Conservation (phyloP, 2,888 invertebrate species). For the Papilio protenor region DNA sequence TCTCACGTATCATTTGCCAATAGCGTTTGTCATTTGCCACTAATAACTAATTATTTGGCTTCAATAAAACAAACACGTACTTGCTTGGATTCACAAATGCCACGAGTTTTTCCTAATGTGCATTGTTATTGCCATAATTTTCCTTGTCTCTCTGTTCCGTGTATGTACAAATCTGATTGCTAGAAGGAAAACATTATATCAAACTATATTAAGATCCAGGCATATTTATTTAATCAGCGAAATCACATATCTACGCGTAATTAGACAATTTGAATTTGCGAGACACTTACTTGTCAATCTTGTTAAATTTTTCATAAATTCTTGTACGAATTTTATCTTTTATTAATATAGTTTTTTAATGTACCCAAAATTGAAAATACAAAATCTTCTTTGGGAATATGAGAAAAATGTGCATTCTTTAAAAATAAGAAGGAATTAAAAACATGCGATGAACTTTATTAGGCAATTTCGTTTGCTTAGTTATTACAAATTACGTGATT, state of each 20-base stretch:
- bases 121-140: neutral
- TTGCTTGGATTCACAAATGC: neutral
- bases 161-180: neutral
- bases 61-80: neutral
- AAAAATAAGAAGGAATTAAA: neutral
- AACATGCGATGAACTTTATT: slow-evolving; percentile 15
- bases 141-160: neutral
- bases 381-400: neutral
- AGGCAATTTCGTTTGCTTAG: neutral
- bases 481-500: slow-evolving; percentile 8
- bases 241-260: no score
- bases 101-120: neutral
- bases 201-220: no score
- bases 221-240: no score
- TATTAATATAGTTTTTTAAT: neutral
- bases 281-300: neutral
- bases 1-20: slow-evolving; percentile 29
- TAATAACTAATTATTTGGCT: slow-evolving; percentile 15
- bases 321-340: neutral
- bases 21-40: slow-evolving; percentile 14
- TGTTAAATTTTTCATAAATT: neutral
- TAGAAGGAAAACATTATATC: neutral
- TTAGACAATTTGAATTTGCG: neutral
- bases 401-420: neutral
- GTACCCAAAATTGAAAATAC: neutral